A percentile compares a stretch with the other conserved stretches of the same genome.
phyloP scores from a whole-genome alignment of 2,888 invertebrate genomes.

The Tiliacea citrago region DNA sequence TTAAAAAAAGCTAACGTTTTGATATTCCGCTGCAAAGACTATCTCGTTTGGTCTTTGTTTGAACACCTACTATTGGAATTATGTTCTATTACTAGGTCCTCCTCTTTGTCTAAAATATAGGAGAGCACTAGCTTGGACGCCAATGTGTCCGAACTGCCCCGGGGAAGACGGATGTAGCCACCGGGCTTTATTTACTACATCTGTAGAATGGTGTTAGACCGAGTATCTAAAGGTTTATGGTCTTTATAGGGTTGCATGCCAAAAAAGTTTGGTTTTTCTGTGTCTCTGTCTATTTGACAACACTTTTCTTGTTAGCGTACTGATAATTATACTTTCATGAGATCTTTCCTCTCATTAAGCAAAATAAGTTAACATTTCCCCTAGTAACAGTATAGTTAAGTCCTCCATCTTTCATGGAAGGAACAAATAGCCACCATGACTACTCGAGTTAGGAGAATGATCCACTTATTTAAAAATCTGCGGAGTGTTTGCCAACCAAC shows the following conservation, averaged over 20 bases:
- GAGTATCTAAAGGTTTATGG: not conserved
- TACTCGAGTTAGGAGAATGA: too few species aligned
- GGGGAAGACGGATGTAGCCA: slow-evolving; percentile 68
- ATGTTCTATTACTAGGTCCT: slow-evolving; percentile 7
- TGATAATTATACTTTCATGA: too few species aligned
- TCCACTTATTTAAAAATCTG: too few species aligned
- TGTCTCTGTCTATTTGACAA: not conserved
- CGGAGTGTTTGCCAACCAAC: too few species aligned
- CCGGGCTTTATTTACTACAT: slow-evolving; percentile 65
- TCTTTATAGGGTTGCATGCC: slow-evolving; percentile 1
- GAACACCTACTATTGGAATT: not conserved
- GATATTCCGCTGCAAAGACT: too few species aligned
- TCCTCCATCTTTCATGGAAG: too few species aligned
- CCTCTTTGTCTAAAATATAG: slow-evolving; percentile 35
- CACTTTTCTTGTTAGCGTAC: not conserved
- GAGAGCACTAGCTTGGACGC: slow-evolving; percentile 31
- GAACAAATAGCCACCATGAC: too few species aligned
- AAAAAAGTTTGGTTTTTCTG: too few species aligned
- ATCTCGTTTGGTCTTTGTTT: not conserved
- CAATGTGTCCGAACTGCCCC: slow-evolving; percentile 48
- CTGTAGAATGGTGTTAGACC: slow-evolving; percentile 47
- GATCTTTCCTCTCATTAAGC: not conserved
- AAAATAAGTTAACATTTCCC: not conserved
- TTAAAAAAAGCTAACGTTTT: too few species aligned
- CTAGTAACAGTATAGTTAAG: not conserved